Evolutionary conservation across 2,113 vertebrate species (phyloP), one percentile per base, ranked within the genome.

Genomic region (Pionites leucogaster): DNA sequence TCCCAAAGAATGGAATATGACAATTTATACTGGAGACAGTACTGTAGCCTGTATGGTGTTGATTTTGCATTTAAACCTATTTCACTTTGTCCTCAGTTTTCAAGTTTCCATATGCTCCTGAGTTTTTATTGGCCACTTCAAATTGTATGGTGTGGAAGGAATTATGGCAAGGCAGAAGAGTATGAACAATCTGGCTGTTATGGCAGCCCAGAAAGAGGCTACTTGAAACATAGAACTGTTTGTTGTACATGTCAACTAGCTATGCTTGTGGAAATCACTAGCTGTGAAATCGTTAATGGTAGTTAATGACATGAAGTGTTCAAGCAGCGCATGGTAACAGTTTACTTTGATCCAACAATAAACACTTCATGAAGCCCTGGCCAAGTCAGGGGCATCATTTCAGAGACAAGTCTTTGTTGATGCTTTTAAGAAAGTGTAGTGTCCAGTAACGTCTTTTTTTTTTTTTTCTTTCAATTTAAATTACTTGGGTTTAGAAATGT

Each of bases 281-380:
- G 41, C 85, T 69, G 79, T 83, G 92, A 94, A 83, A 92, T 95
- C 1, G 0, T 41, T 96, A 92, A 88, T 67, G 85, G 63, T 42
- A 49, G 82, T 77, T 97, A 93, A 88, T 92, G 68, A 83, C 44
- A 78, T 41, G 39, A 86, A 77, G 13, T 83, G 41, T 41, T 86
- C 60, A 63, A 63, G 88, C 50, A 77, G 63, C 1, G 3, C 63
- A 13, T 17, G 28, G 53, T 28, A 92, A 52, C 11, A 13, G n/a
- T 74, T 87, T 74, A 37, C 75, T 93, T 82, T 86, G 53, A 62
- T 83, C 53, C n/a, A 72, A 5, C 74, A 92, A 93, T 83, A 86
- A 86, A 80, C 46, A 42, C 41, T 92, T 78, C 28, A 23, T 50
- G 46, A 82, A 86, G n/a, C 53, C 68, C 68, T 67, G 55, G 31